A percentile compares a stretch with the other conserved stretches of the same genome.
Conservation (phyloP, 1,140 invertebrate species). For the Periplaneta americana region DNA sequence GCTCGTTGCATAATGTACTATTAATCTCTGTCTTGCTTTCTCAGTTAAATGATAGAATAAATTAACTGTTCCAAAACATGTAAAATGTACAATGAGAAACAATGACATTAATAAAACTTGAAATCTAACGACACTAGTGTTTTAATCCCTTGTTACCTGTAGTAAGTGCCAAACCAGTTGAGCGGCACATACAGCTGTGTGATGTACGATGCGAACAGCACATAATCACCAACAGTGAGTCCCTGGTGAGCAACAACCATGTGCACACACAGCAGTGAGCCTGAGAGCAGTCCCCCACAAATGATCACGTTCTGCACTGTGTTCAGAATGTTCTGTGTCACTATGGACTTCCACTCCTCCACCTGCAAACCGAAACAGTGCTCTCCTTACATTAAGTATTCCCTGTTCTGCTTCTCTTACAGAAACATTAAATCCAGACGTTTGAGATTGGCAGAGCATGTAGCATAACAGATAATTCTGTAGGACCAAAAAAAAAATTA, state of each 20-base stretch:
- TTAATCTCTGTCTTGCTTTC: too few species aligned
- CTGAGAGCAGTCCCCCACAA: slow-evolving; percentile 76
- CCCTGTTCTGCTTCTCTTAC: too few species aligned
- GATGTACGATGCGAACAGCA: slow-evolving; percentile 92
- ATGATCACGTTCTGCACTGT: slow-evolving; percentile 86
- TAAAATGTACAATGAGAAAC: too few species aligned
- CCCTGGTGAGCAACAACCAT: slow-evolving; percentile 61
- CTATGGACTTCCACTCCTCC: slow-evolving; percentile 81
- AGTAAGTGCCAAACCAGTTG: slow-evolving; percentile 98
- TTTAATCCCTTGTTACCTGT: slow-evolving; percentile 55
- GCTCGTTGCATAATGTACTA: too few species aligned
- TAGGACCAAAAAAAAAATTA: too few species aligned
- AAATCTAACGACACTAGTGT: neutral
- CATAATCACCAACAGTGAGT: slow-evolving; percentile 90
- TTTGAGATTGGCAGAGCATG: too few species aligned
- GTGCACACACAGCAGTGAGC: slow-evolving; percentile 83
- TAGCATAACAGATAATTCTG: too few species aligned
- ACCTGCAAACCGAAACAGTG: slow-evolving; percentile 50
- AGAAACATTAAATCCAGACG: too few species aligned
- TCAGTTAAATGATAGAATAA: too few species aligned
- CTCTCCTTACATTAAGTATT: too few species aligned
- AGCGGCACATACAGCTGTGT: slow-evolving; percentile 92
- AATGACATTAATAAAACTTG: neutral
- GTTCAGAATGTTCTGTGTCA: slow-evolving; percentile 86
- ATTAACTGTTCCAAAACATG: too few species aligned